phyloP scores from a whole-genome alignment of 2,888 invertebrate genomes.

The Agonopterix subpropinquella region DNA sequence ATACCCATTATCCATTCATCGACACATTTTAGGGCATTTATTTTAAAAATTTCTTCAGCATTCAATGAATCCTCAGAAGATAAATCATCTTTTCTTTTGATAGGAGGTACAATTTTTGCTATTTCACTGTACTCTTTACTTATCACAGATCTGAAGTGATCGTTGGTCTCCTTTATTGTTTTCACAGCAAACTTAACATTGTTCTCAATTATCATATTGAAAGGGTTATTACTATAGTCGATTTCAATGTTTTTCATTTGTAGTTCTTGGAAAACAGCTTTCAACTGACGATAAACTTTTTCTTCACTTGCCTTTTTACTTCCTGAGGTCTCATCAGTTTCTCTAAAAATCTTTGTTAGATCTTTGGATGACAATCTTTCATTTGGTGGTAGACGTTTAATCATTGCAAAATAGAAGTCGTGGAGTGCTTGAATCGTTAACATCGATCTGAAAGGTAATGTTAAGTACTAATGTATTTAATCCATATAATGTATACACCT shows the following conservation, averaged over 20 bases:
- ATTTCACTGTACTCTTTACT: constrained; percentile 53
- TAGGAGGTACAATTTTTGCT: constrained; percentile 39
- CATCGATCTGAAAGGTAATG: constrained; percentile 43
- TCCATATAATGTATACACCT: background rate
- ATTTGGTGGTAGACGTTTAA: constrained; percentile 48
- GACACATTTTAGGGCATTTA: constrained; percentile 56
- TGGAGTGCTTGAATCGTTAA: constrained; percentile 62
- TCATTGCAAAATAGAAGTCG: constrained; percentile 60
- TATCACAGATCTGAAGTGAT: constrained; percentile 44
- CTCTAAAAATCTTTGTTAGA: constrained; percentile 47
- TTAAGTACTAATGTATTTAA: constrained; percentile 1
- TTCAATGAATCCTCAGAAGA: constrained; percentile 30
- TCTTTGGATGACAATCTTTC: constrained; percentile 55
- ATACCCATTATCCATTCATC: constrained; percentile 77
- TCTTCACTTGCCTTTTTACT: constrained; percentile 54
- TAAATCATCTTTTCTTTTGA: constrained; percentile 45
- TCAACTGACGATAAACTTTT: constrained; percentile 51
- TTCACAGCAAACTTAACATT: constrained; percentile 56
- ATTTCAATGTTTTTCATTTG: constrained; percentile 51
- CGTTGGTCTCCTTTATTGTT: constrained; percentile 47
- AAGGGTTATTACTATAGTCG: constrained; percentile 60
- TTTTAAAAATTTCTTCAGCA: constrained; percentile 50
- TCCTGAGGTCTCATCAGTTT: constrained; percentile 44
- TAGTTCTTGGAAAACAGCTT: constrained; percentile 47
- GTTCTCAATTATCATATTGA: constrained; percentile 55